Conservation (phyloP, 1,140 invertebrate species). For the Conus ventricosus region DNA sequence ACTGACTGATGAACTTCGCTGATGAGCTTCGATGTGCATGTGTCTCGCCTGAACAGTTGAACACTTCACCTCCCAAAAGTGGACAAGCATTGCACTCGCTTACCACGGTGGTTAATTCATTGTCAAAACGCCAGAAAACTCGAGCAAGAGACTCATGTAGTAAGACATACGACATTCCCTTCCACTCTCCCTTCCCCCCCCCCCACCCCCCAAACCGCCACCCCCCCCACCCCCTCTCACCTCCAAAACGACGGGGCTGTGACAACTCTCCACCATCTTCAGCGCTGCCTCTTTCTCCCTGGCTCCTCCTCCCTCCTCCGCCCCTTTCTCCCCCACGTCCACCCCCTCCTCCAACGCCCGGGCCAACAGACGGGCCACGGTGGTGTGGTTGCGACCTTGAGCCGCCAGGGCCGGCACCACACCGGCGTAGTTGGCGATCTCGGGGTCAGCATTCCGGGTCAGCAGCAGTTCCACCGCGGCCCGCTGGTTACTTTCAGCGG, state of each 20-base stretch:
- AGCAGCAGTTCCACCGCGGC: constrained; percentile 60
- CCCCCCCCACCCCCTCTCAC: background rate
- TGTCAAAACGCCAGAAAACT: too few relatives aligned
- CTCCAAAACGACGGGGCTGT: background rate
- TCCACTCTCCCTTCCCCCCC: too few relatives aligned
- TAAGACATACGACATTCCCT: too few relatives aligned
- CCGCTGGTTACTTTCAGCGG: constrained; percentile 60
- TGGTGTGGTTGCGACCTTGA: constrained; percentile 55
- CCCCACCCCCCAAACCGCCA: too few relatives aligned
- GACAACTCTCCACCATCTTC: background rate
- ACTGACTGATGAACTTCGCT: too few relatives aligned
- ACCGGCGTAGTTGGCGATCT: constrained; percentile 66
- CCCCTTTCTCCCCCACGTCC: constrained; percentile 7
- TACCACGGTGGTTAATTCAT: too few relatives aligned
- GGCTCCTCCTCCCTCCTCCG: background rate
- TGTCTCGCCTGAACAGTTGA: too few relatives aligned
- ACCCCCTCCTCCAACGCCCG: constrained; percentile 22
- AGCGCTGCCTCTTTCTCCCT: background rate
- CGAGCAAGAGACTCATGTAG: too few relatives aligned
- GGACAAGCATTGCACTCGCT: too few relatives aligned
- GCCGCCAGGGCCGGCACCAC: constrained; percentile 63
- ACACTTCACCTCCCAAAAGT: too few relatives aligned
- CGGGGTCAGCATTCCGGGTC: constrained; percentile 56
- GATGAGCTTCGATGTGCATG: too few relatives aligned
- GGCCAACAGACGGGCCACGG: constrained; percentile 34